phyloP scores from a whole-genome alignment of 2,113 vertebrate genomes.

The Colius striatus region DNA sequence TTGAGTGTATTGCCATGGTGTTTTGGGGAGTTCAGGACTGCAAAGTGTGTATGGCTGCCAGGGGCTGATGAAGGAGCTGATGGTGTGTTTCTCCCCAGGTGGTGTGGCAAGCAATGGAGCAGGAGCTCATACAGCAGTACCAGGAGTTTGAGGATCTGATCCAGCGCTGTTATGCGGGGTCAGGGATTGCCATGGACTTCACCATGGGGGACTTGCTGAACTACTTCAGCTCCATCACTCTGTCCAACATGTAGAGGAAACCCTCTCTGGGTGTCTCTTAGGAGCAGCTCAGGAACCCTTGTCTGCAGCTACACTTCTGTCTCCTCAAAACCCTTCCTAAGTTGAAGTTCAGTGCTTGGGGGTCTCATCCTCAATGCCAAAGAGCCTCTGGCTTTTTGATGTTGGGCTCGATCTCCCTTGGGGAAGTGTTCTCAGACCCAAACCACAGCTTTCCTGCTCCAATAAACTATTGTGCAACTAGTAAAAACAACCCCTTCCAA shows the following conservation, averaged over 20 bases:
- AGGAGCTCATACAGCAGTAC: slow-evolving; percentile 24
- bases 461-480: background rate
- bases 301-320: background rate
- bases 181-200: slow-evolving; percentile 58
- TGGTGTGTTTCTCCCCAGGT: background rate
- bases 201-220: slow-evolving; percentile 44
- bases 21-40: background rate
- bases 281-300: background rate
- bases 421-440: background rate
- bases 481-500: background rate
- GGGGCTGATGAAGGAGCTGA: background rate
- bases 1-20: no score
- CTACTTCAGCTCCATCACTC: slow-evolving; percentile 54
- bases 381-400: rapidly evolving
- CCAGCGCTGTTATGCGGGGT: slow-evolving; percentile 8
- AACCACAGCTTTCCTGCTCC: background rate
- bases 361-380: no score
- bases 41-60: rapidly evolving
- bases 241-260: background rate
- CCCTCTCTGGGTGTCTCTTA: rapidly evolving
- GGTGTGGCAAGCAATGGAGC: slow-evolving; percentile 48
- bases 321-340: background rate
- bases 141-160: slow-evolving; percentile 42
- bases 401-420: background rate
- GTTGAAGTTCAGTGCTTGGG: background rate